phyloP scores from a whole-genome alignment of 35 echinoderm and acorn worm species.

The Holothuria glaberrima region DNA sequence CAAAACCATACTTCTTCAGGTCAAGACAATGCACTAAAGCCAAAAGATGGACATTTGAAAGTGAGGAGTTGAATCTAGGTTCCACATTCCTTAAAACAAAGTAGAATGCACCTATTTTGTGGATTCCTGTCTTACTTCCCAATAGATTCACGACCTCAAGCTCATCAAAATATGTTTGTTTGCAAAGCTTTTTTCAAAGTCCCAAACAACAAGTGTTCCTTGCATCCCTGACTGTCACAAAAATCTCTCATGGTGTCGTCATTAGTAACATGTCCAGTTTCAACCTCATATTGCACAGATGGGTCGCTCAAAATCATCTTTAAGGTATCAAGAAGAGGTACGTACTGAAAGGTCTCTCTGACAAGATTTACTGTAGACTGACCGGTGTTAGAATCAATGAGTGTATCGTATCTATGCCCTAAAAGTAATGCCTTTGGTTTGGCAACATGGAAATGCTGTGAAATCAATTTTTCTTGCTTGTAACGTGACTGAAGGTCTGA shows the following conservation, averaged over 20 bases:
- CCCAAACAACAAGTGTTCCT: not conserved
- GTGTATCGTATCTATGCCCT: slow-evolving; percentile 4
- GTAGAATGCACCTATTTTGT: slow-evolving; percentile 67
- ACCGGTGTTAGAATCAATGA: not conserved
- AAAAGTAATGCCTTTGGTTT: not conserved
- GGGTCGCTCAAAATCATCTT: not conserved
- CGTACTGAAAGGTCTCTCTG: slow-evolving; percentile 41
- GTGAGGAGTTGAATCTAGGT: slow-evolving; percentile 53
- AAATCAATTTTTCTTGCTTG: not conserved
- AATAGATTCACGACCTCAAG: slow-evolving; percentile 69
- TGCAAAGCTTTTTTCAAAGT: slow-evolving; percentile 39
- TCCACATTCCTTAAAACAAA: slow-evolving; percentile 51
- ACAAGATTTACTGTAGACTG: not conserved
- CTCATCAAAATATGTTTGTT: slow-evolving; percentile 68
- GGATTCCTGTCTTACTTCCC: slow-evolving; percentile 68
- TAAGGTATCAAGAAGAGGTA: not conserved
- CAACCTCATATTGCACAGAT: not conserved
- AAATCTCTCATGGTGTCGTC: slow-evolving; percentile 59
- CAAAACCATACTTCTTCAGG: slow-evolving; percentile 68
- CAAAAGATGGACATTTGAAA: slow-evolving; percentile 57
- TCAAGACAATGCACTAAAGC: slow-evolving; percentile 52
- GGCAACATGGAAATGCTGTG: not conserved
- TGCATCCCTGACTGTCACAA: slow-evolving; percentile 46
- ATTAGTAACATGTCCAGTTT: not conserved
- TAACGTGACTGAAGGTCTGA: not conserved